A percentile compares a stretch with the other conserved stretches of the same genome.
phyloP scores from a whole-genome alignment of 2,113 vertebrate genomes.

The Lanius ludovicianus region DNA sequence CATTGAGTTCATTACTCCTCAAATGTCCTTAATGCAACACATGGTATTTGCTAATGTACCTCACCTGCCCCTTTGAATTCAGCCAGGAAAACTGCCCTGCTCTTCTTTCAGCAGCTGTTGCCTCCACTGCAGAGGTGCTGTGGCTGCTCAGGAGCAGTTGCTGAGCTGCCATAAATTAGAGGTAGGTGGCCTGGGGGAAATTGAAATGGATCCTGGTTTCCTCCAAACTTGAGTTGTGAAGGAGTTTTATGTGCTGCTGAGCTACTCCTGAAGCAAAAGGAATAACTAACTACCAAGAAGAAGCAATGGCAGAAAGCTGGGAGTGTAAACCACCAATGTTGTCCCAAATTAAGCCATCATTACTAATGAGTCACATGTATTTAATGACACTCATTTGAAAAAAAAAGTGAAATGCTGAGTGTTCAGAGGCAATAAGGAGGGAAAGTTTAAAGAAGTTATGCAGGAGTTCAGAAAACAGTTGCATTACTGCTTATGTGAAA shows the following conservation, averaged over 20 bases:
- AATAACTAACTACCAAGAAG: not conserved
- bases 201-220: not conserved
- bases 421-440: not conserved
- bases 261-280: not conserved
- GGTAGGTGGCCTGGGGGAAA: not conserved
- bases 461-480: not conserved
- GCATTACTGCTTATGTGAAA: not conserved
- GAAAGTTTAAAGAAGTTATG: not conserved
- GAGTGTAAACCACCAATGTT: not conserved
- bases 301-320: not conserved
- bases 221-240: not conserved
- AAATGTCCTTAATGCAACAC: not conserved
- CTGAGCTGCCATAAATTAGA: conserved; percentile 19
- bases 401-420: not conserved
- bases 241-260: not conserved
- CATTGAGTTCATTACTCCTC: not conserved
- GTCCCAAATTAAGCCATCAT: not conserved
- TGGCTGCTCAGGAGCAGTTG: not conserved
- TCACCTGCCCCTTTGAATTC: not conserved
- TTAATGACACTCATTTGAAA: not conserved
- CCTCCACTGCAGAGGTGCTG: not conserved
- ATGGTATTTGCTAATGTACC: not conserved
- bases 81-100: not conserved
- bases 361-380: not conserved
- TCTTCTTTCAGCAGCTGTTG: not conserved